These are phyloP conservation scores for Gallinago jamesoni DNA, from an alignment of 2,113 vertebrate species.

Conservation along the genomic window DNA sequence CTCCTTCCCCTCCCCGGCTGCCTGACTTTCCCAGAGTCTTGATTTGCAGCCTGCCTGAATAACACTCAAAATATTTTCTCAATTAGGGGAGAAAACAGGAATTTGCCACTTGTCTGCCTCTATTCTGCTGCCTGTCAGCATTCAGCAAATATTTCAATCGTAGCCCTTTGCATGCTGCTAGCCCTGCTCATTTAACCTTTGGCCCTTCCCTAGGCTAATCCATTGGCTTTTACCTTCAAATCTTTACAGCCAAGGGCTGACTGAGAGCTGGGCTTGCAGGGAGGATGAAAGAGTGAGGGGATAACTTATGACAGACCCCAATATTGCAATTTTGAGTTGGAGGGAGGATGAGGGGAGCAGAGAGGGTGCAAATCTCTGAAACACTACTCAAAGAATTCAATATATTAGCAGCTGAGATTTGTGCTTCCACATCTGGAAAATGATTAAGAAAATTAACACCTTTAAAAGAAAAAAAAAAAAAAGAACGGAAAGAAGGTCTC, in stretches of 20 bases:
- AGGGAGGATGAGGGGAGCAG: background rate
- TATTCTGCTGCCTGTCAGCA: conserved; percentile 78
- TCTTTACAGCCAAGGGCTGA: conserved; percentile 28
- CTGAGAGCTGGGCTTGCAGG: background rate
- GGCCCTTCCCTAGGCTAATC: conserved; percentile 64
- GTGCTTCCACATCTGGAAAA: background rate
- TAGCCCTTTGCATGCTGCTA: conserved; percentile 64
- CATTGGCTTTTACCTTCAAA: conserved; percentile 58
- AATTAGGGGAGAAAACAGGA: conserved; percentile 77
- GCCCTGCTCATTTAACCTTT: conserved; percentile 74
- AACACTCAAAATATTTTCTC: conserved; percentile 78
- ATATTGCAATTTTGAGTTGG: background rate
- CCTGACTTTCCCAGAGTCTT: background rate
- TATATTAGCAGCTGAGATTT: background rate
- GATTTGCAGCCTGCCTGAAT: conserved; percentile 69
- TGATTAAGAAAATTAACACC: background rate
- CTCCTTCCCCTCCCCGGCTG: background rate
- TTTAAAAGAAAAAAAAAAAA: background rate
- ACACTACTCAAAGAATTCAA: background rate
- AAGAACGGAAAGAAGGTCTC: background rate
- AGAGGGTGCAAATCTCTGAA: background rate
- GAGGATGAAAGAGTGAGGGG: background rate
- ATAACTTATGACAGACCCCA: background rate
- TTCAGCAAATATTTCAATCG: conserved; percentile 80
- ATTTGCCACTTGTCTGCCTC: conserved; percentile 82